Evolutionary conservation across 2,113 vertebrate genomes (phyloP), one percentile per base, ranked within the genome.

Genomic region (Anarhynchus alexandrinus): DNA sequence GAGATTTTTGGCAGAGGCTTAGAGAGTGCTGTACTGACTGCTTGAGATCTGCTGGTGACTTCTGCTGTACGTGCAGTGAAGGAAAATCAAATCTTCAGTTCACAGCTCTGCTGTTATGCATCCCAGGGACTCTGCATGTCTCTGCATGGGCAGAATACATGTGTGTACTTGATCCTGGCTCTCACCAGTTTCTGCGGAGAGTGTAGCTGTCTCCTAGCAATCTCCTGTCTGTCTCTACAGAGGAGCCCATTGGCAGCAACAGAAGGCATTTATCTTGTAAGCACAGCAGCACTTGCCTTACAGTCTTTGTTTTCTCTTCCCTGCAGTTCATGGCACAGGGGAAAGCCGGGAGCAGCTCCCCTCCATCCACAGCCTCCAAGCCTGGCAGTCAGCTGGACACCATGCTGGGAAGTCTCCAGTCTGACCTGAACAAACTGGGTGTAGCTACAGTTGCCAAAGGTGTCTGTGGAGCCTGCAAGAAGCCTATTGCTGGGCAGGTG

Each of bases 401-500:
- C 98, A 99, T 99, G 99, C 98, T 99, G 74, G 99, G 99, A 38
- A 99, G 99, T 94, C 98, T 99, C 66, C 99, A 99, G 98, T 99
- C 99, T 1, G 99, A 99, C 97, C 98, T 99, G 89, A 99, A 99
- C 97, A 99, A 99, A 77, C 98, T 99, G 94, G 99, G 99, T 1
- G 99, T 99, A 21, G 99, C 99, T 89, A 99, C 99, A 0, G 99
- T 99, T 3, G 99, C 99, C 95, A 99, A 99, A 97, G 99, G 99
- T 9, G 99, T 99, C 51, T 99, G 99, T 7, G 99, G 99, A 29
- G 99, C 99, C 97, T 99, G 99, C 98, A 99, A 98, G 97, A 99
- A 99, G 86, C 99, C 99, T 20, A 99, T 99, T 27, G 99, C 99
- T 10, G 99, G 99, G 73, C 99, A 99, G 99, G 99, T 99, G 97